A percentile compares a stretch with the other conserved stretches of the same genome.
Evolutionary conservation across 2,113 vertebrate genomes (phyloP).

Genomic region (Pogonocichla stellata): DNA sequence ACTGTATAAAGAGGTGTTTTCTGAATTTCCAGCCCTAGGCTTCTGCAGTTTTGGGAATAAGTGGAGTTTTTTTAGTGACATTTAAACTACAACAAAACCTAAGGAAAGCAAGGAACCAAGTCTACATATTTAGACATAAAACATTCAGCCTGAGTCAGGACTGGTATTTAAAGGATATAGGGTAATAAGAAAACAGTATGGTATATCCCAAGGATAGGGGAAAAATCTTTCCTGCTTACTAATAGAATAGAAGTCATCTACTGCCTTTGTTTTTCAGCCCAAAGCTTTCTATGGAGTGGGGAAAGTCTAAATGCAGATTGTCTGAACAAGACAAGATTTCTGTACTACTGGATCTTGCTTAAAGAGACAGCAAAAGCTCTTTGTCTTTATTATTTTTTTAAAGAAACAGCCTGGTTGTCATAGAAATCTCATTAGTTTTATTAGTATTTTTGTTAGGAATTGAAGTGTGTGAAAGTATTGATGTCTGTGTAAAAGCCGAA

Average conservation of each 20-base stretch:
- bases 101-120: neutral
- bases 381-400: neutral
- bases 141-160: neutral
- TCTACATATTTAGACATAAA: neutral
- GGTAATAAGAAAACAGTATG: neutral
- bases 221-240: neutral
- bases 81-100: neutral
- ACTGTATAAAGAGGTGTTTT: neutral
- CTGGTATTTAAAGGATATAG: neutral
- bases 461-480: neutral
- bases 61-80: neutral
- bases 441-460: neutral
- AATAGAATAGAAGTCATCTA: neutral
- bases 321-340: neutral
- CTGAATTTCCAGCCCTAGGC: neutral
- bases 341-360: neutral
- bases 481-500: neutral
- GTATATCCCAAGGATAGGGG: neutral
- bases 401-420: neutral
- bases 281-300: neutral
- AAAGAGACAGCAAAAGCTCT: neutral
- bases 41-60: neutral
- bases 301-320: neutral
- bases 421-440: neutral
- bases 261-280: neutral